Conservation (phyloP, 2,888 invertebrate genomes). For the Andrena bucephala region DNA sequence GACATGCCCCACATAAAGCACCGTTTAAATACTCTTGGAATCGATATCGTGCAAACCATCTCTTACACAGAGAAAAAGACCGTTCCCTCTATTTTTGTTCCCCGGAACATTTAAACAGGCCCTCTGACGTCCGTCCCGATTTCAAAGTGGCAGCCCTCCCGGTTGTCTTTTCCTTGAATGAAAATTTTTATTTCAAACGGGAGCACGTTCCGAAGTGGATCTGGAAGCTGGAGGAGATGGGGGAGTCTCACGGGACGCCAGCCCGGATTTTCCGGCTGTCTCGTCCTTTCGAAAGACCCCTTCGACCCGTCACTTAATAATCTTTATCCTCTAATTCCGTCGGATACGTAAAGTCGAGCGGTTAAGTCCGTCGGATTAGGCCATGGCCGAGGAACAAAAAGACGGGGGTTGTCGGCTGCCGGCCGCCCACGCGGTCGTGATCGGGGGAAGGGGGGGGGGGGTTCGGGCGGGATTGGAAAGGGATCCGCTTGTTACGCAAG, state of each 20-base stretch:
- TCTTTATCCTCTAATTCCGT: conserved; percentile 77
- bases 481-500: conserved; percentile 38
- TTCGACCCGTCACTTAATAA: conserved; percentile 79
- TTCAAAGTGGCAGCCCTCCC: conserved; percentile 6
- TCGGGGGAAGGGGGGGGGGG: conserved; percentile 22
- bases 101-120: conserved; percentile 32
- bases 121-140: conserved; percentile 20
- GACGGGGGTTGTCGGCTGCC: conserved; percentile 58
- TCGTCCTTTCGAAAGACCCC: conserved; percentile 68
- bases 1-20: background rate
- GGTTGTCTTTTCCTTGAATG: conserved; percentile 5
- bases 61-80: background rate
- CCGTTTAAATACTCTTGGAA: background rate
- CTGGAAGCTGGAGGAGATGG: background rate
- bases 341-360: conserved; percentile 75
- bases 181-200: conserved; percentile 37
- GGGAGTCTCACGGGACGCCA: conserved; percentile 63
- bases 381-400: conserved; percentile 66
- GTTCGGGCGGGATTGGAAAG: conserved; percentile 2
- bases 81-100: background rate
- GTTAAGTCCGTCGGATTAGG: conserved; percentile 76
- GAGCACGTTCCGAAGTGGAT: conserved; percentile 22
- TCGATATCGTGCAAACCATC: conserved; percentile 2
- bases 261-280: conserved; percentile 71
- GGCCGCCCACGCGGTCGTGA: conserved; percentile 12